Evolutionary conservation across 2,113 vertebrate genomes (phyloP).

Genomic region (Laticauda laticaudata): DNA sequence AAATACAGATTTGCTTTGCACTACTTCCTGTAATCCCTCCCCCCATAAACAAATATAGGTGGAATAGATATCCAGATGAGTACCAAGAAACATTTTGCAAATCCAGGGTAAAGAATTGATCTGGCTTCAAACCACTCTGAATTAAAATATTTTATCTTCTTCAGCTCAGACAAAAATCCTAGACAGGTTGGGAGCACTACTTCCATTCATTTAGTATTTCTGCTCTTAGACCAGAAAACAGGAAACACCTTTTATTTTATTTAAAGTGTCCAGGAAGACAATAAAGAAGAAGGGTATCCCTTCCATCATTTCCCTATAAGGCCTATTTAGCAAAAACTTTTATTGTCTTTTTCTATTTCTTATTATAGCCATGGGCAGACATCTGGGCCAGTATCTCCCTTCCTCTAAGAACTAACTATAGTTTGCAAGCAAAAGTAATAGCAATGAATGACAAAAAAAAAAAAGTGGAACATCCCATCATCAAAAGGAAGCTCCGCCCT

Average conservation of each 20-base stretch:
- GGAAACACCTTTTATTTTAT: slow-evolving; percentile 40
- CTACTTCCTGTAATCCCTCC: neutral
- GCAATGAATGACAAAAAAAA: neutral
- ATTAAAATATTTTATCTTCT: slow-evolving; percentile 18
- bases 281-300: neutral
- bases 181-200: neutral
- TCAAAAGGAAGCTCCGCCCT: neutral
- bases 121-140: neutral
- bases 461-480: neutral
- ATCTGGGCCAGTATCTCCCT: neutral
- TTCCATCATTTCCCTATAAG: neutral
- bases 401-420: neutral
- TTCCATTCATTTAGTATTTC: slow-evolving; percentile 10
- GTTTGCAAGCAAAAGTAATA: neutral
- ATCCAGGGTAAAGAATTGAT: neutral
- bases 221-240: slow-evolving; percentile 38
- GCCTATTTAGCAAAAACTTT: neutral
- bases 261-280: slow-evolving; percentile 24
- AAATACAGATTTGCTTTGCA: neutral
- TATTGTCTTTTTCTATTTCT: neutral
- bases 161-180: neutral
- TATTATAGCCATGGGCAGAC: neutral
- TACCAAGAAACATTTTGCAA: neutral
- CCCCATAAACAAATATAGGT: neutral
- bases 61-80: neutral